A percentile compares a stretch with the other conserved stretches of the same genome.
Conservation (phyloP, 2,113 vertebrate genomes). For the Macquaria ambigua region DNA sequence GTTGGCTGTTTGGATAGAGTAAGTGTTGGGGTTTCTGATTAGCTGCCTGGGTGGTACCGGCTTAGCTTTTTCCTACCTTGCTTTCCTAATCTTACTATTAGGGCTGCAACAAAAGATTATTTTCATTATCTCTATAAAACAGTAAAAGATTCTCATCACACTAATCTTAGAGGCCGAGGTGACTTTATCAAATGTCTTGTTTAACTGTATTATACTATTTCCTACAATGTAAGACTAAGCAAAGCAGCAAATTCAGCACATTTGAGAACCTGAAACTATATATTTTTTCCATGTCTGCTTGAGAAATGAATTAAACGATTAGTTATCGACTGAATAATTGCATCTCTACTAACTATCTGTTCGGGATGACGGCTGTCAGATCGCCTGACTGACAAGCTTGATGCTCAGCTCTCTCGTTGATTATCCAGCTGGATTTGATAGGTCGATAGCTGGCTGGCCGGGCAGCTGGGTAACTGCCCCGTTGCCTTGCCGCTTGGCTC, state of each 20-base stretch:
- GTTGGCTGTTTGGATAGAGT: not conserved
- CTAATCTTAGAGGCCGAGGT: not conserved
- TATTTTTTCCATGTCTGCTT: not conserved
- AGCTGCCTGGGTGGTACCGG: not conserved
- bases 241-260: not conserved
- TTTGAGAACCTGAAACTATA: not conserved
- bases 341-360: not conserved
- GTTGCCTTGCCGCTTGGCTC: conserved; percentile 24
- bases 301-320: not conserved
- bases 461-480: conserved; percentile 37
- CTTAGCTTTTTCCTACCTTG: not conserved
- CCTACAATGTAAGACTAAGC: not conserved
- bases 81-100: not conserved
- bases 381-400: not conserved
- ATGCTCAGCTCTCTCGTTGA: conserved; percentile 35
- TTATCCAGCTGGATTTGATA: conserved; percentile 45
- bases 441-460: conserved; percentile 32
- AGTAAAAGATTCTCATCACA: not conserved
- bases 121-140: not conserved
- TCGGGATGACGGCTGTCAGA: not conserved
- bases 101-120: too few species aligned
- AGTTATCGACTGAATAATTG: not conserved
- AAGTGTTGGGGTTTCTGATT: conserved; percentile 2
- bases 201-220: not conserved
- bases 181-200: not conserved